Evolutionary conservation across 2,797 vertebrate species (phyloP).

Genomic region (Staurois parvus): DNA sequence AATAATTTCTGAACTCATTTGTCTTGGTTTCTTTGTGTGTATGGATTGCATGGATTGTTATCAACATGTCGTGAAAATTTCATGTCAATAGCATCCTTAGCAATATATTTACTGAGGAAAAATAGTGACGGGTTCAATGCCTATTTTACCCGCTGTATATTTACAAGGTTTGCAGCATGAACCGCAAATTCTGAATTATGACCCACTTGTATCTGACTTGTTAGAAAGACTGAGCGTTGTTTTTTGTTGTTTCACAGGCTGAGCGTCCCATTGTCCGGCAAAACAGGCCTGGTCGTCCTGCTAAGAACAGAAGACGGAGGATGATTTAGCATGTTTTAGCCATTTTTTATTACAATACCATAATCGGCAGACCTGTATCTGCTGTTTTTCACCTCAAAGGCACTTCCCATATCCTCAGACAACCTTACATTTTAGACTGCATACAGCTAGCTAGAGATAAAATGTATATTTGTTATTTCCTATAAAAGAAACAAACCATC

Average conservation of each 20-base stretch:
- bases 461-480: constrained; percentile 6
- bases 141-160: too few species aligned
- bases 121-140: too few species aligned
- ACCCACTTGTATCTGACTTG: neutral
- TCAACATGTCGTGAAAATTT: too few species aligned
- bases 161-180: neutral
- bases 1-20: too few species aligned
- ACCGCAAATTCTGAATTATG: neutral
- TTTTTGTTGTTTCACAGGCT: constrained; percentile 20
- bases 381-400: constrained; percentile 26
- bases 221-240: neutral
- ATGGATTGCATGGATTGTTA: too few species aligned
- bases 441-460: constrained; percentile 4
- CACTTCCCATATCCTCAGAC: constrained; percentile 25
- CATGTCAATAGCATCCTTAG: too few species aligned
- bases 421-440: neutral
- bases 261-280: constrained; percentile 56
- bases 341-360: neutral
- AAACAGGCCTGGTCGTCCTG: constrained; percentile 58
- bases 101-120: too few species aligned
- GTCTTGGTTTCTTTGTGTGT: too few species aligned
- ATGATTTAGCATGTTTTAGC: constrained; percentile 45
- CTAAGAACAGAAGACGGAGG: constrained; percentile 58
- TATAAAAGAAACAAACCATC: neutral
- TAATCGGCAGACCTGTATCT: neutral